A percentile compares a stretch with the other conserved stretches of the same genome.
Evolutionary conservation across 2,888 invertebrate genomes (phyloP).

Genomic region (Hesperia comma): DNA sequence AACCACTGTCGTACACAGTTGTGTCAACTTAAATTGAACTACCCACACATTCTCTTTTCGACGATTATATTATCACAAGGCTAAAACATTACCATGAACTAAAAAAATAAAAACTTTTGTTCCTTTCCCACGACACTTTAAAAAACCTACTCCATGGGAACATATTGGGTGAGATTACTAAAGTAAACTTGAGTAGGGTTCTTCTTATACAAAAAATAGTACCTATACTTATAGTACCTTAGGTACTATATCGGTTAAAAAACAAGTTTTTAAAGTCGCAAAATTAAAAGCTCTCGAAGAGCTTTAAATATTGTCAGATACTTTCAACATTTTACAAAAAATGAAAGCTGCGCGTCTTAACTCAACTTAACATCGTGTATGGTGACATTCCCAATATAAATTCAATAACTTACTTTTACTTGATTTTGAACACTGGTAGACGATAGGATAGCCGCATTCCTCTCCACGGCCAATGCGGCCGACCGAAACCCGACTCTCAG

Average conservation of each 20-base stretch:
- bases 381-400: neutral
- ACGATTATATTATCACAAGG: neutral
- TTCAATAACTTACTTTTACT: slow-evolving; percentile 61
- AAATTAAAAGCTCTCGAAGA: neutral
- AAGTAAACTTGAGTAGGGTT: no score
- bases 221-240: no score
- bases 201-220: no score
- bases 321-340: neutral
- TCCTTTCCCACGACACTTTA: neutral
- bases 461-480: slow-evolving; percentile 64
- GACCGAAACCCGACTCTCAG: slow-evolving; percentile 70
- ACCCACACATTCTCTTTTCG: neutral
- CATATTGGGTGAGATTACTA: no score
- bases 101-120: neutral
- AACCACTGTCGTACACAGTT: neutral
- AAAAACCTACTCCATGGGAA: no score
- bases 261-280: neutral
- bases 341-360: neutral
- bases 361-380: no score
- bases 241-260: no score
- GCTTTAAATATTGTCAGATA: no score
- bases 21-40: neutral
- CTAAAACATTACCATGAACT: neutral
- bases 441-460: slow-evolving; percentile 62
- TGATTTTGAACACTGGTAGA: slow-evolving; percentile 63